phyloP scores from a whole-genome alignment of 2,888 invertebrate genomes.

The Dastarcus helophoroides region DNA sequence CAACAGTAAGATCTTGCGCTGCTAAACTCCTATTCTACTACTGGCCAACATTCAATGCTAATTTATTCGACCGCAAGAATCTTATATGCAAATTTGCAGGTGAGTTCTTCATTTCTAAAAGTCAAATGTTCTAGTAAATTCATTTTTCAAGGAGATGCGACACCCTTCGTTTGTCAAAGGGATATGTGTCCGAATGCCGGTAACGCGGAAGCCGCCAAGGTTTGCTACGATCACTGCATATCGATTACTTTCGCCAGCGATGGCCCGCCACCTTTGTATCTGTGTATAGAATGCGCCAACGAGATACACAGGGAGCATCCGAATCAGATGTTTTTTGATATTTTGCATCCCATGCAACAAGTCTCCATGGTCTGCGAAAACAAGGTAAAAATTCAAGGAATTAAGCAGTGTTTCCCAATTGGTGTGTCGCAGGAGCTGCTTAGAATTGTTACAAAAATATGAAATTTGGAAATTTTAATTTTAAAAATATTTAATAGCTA shows the following conservation, averaged over 20 bases:
- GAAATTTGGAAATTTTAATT: too few species aligned
- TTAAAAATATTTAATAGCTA: too few species aligned
- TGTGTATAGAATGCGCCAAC: slow-evolving; percentile 94
- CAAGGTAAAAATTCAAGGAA: slow-evolving; percentile 53
- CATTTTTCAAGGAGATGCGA: slow-evolving; percentile 50
- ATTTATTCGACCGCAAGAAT: slow-evolving; percentile 80
- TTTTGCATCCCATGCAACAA: slow-evolving; percentile 86
- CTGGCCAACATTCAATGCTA: slow-evolving; percentile 96
- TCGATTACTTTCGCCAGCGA: slow-evolving; percentile 78
- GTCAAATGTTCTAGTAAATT: slow-evolving; percentile 2
- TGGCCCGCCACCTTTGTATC: slow-evolving; percentile 85
- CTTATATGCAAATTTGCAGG: slow-evolving; percentile 80
- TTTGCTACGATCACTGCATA: slow-evolving; percentile 87
- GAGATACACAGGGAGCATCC: slow-evolving; percentile 82
- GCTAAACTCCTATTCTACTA: slow-evolving; percentile 96
- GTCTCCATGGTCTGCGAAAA: slow-evolving; percentile 94
- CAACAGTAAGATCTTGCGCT: slow-evolving; percentile 86
- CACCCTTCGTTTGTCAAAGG: slow-evolving; percentile 78
- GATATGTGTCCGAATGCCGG: slow-evolving; percentile 85
- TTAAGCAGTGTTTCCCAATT: too few species aligned
- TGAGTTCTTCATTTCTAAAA: slow-evolving; percentile 33
- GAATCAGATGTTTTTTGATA: slow-evolving; percentile 74
- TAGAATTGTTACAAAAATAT: too few species aligned
- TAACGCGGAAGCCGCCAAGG: slow-evolving; percentile 79
- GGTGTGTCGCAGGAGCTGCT: too few species aligned